Base-by-base conservation (phyloP, 2,888 invertebrate species). In the Aethes cnicana region DNA sequence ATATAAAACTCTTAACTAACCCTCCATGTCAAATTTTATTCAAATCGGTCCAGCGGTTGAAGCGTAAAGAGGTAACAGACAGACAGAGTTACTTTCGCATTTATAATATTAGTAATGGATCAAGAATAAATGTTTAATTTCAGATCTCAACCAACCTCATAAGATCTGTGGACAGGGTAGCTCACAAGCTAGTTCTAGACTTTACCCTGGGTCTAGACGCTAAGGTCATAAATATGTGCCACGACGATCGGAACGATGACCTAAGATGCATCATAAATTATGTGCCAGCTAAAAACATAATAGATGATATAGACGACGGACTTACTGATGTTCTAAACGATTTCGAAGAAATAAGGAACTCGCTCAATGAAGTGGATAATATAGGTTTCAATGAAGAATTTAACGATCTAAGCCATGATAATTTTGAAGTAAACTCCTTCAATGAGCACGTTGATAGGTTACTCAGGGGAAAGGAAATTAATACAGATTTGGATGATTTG, bases 251-350 rank as follows among this genome's bases (percentile, higher is more conserved):
- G 2, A 28, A 26, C 1, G 37, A 49, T 18, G 26, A 42, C 6
- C 11, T 17, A 6, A 20, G 11, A 35, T 7, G 7, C n/a, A 4
- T 8, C 5, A 14, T 3, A 8, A 12, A 11, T 9, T 21, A 48
- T 7, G 18, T 28, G 2, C 7, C 16, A 8, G 32, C 2, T 0
- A 32, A 52, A 25, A 16, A 14, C 6, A 33, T 33, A n/a, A 35
- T 35, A n/a, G n/a, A n/a, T 1, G 26, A 46, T 16, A 33, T 20
- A 5, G 44, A 50, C 4, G 44, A 39, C 12, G 46, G 44, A 20
- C 52, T 52, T 3, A 46, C 37, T 11, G 52, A 52, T 9, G 52
- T 52, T 5, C 20, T 52, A 3, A 46, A 44, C 9, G 50, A 52
- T 16, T 52, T 52, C 12, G 52, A 44, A 26, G 52, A 52, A 8